phyloP scores from a whole-genome alignment of 2,888 invertebrate species.

The Holacanthella duospinosa region DNA sequence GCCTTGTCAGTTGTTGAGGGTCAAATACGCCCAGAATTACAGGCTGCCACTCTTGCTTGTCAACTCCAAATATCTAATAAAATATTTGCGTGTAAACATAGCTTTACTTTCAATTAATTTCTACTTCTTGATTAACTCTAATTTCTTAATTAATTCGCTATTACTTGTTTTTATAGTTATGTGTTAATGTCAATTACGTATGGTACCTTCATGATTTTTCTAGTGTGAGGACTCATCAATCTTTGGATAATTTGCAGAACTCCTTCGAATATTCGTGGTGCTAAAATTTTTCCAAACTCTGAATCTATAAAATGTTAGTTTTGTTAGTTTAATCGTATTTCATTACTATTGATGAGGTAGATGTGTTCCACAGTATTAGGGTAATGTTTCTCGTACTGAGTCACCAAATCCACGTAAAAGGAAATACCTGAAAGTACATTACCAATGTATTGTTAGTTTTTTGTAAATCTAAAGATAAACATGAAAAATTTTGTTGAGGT shows the following conservation, averaged over 20 bases:
- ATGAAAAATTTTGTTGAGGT: too few relatives aligned
- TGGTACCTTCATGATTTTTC: background rate
- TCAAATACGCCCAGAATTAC: background rate
- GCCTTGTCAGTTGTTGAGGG: background rate
- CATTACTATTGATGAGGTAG: background rate
- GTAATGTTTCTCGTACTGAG: background rate
- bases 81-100: background rate
- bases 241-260: background rate
- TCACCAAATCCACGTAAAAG: background rate
- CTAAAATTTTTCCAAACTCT: background rate
- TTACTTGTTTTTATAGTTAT: too few relatives aligned
- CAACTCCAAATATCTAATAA: background rate
- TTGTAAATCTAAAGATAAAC: too few relatives aligned
- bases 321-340: background rate
- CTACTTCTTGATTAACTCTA: too few relatives aligned
- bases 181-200: background rate
- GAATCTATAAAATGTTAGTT: background rate
- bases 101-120: background rate
- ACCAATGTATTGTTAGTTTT: background rate
- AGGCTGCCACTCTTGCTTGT: background rate
- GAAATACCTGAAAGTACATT: background rate
- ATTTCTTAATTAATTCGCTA: too few relatives aligned
- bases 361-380: background rate
- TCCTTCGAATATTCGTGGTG: background rate
- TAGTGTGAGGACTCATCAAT: background rate